phyloP scores from a whole-genome alignment of 2,797 vertebrate species.

The Lagorchestes hirsutus region DNA sequence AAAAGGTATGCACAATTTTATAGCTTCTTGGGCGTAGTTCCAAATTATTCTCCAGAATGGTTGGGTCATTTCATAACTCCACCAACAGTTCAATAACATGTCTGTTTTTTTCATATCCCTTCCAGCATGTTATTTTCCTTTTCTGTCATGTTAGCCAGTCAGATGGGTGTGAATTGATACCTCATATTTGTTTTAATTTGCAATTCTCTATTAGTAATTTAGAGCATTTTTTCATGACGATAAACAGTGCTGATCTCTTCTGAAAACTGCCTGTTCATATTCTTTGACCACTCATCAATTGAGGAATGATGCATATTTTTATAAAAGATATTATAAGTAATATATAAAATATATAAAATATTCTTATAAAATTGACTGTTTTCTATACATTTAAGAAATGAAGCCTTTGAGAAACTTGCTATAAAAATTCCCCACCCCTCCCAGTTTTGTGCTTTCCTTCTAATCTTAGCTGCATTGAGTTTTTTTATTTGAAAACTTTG shows the following conservation, averaged over 20 bases:
- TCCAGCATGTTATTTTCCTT: background rate
- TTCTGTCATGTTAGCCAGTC: background rate
- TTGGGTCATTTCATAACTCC: background rate
- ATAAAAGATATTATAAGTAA: too few relatives aligned
- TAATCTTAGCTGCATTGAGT: background rate
- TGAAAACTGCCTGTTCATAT: background rate
- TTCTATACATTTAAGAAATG: background rate
- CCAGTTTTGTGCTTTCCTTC: background rate
- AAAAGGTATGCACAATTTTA: background rate
- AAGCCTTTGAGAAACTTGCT: background rate
- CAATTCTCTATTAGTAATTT: background rate
- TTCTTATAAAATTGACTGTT: background rate
- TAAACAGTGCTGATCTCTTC: background rate
- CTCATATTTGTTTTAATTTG: background rate
- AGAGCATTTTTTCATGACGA: background rate
- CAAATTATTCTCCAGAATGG: background rate
- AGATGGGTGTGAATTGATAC: background rate
- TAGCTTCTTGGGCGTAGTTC: background rate
- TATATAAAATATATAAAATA: background rate
- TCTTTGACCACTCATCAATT: background rate
- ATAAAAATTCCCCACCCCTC: background rate
- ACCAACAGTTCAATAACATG: background rate
- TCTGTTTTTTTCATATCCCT: background rate
- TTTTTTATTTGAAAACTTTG: background rate
- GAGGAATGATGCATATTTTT: background rate